Evolutionary conservation across 2,797 vertebrate species (phyloP).

Genomic region (Pangasius sanitwongsei): DNA sequence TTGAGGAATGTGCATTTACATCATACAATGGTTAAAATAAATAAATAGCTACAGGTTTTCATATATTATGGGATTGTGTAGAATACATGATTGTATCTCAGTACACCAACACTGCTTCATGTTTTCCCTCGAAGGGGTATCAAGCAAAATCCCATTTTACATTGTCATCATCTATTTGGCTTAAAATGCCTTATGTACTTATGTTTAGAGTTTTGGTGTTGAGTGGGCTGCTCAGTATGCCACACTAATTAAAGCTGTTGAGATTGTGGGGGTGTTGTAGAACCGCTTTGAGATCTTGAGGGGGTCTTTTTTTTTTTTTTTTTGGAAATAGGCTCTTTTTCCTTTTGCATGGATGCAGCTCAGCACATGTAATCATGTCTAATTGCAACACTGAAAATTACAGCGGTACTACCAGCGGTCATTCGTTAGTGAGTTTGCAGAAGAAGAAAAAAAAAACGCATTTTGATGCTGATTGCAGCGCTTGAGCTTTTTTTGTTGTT

Average conservation of each 20-base stretch:
- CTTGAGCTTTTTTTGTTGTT: slow-evolving; percentile 13
- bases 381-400: slow-evolving; percentile 54
- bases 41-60: no score
- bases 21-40: background rate
- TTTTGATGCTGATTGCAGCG: slow-evolving; percentile 39
- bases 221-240: slow-evolving; percentile 5
- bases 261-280: slow-evolving; percentile 48
- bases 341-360: slow-evolving; percentile 11
- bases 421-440: slow-evolving; percentile 15
- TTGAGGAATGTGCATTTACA: background rate
- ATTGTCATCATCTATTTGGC: background rate
- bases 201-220: slow-evolving; percentile 8
- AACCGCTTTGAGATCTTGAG: slow-evolving; percentile 62
- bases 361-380: slow-evolving; percentile 51
- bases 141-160: background rate
- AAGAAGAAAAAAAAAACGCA: background rate
- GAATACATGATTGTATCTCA: background rate
- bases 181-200: background rate
- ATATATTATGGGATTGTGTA: background rate
- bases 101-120: background rate
- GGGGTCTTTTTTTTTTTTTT: background rate
- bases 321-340: background rate
- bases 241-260: slow-evolving; percentile 19
- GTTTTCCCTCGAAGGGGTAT: background rate
- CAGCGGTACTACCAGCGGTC: slow-evolving; percentile 26